phyloP scores from a whole-genome alignment of 2,888 invertebrate species.

The Tridacna gigas region DNA sequence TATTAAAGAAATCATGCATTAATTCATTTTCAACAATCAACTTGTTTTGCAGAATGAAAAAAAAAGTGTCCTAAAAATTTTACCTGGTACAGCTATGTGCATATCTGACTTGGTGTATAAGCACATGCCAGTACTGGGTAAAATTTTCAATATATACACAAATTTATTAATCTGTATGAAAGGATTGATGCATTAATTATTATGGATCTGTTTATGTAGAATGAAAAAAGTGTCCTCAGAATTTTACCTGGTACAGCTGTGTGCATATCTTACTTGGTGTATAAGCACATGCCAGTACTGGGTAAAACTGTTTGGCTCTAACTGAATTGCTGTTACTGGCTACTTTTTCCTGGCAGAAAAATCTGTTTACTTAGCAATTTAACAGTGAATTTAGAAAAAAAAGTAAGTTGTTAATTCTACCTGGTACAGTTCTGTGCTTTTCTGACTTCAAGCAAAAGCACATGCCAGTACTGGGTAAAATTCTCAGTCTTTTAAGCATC shows the following conservation, averaged over 20 bases:
- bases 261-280: conserved; percentile 8
- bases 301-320: not conserved
- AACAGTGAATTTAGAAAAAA: no score
- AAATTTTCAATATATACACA: not conserved
- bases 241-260: not conserved
- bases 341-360: no score
- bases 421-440: conserved; percentile 13
- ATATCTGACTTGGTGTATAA: conserved; percentile 9
- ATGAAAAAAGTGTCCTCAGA: not conserved
- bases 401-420: no score
- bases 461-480: conserved; percentile 36
- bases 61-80: not conserved
- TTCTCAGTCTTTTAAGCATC: no score
- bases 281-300: conserved; percentile 44
- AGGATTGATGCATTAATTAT: no score
- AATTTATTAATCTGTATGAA: no score
- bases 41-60: not conserved
- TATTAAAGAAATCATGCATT: no score
- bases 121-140: conserved; percentile 49
- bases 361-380: no score
- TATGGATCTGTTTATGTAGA: no score
- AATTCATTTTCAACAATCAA: no score
- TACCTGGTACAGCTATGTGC: conserved; percentile 6
- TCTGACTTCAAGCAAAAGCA: conserved; percentile 20
- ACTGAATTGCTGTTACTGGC: no score